Evolutionary conservation across 2,113 vertebrate genomes (phyloP).

Genomic region (Chaenogobius annularis): DNA sequence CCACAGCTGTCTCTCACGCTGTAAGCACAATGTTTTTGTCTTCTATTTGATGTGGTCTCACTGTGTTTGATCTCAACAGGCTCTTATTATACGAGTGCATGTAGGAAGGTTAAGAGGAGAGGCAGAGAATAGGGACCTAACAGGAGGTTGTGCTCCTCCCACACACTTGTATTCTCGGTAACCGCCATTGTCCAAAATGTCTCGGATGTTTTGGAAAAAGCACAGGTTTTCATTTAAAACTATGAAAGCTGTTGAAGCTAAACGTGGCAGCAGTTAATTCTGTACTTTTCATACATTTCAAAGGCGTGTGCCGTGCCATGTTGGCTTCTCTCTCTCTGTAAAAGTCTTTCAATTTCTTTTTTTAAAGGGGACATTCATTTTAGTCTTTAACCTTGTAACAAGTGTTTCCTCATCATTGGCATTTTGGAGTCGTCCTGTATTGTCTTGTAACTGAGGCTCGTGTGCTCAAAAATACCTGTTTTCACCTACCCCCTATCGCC

Average conservation of each 20-base stretch:
- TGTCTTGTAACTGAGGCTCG: no score
- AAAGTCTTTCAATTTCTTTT: no score
- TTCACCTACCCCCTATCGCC: no score
- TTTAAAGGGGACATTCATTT: no score
- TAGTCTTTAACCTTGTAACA: no score
- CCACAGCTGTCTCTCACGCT: slow-evolving; percentile 25
- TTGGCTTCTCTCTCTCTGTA: no score
- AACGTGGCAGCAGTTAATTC: neutral
- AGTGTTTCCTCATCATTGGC: no score
- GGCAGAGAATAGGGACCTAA: slow-evolving; percentile 34
- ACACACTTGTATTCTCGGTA: slow-evolving; percentile 12
- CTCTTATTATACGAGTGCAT: slow-evolving; percentile 27
- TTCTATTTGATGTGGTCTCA: slow-evolving; percentile 29
- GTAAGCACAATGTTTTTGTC: slow-evolving; percentile 20
- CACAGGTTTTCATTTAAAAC: neutral
- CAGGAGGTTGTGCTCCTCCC: slow-evolving; percentile 27
- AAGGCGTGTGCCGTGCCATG: neutral
- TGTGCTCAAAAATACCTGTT: no score
- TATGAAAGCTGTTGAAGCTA: slow-evolving; percentile 7
- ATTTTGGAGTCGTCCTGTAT: no score
- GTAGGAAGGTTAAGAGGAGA: slow-evolving; percentile 40
- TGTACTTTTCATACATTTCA: neutral
- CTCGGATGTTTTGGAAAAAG: neutral
- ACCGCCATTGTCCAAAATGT: slow-evolving; percentile 11
- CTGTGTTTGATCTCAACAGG: slow-evolving; percentile 50